Conservation (phyloP, 1,140 invertebrate genomes). For the Cotesia glomerata region DNA sequence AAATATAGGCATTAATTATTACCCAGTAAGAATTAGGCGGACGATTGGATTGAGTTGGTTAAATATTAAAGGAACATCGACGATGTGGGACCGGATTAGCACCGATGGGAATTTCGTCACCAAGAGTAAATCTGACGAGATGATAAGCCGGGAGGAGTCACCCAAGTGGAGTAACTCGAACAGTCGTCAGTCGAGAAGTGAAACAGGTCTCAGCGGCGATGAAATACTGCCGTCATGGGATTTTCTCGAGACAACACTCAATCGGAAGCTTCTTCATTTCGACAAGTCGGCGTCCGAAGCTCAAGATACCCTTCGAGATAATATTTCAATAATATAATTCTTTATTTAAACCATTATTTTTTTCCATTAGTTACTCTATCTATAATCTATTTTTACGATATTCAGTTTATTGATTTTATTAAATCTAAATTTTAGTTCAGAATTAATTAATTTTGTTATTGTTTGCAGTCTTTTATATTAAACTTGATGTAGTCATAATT, state of each 20-base stretch:
- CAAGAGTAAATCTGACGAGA: slow-evolving; percentile 41
- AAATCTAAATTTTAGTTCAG: too few species aligned
- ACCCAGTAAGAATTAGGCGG: background rate
- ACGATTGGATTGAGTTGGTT: slow-evolving; percentile 25
- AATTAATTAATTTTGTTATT: too few species aligned
- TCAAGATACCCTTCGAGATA: background rate
- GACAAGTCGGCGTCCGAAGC: slow-evolving; percentile 14
- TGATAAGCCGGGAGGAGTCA: slow-evolving; percentile 45
- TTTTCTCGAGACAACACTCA: slow-evolving; percentile 42
- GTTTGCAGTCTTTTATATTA: too few species aligned
- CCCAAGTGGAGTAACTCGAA: slow-evolving; percentile 43
- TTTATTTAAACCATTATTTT: background rate
- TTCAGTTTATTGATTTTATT: too few species aligned
- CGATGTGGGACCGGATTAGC: slow-evolving; percentile 40
- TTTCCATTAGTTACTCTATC: background rate
- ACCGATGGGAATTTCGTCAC: slow-evolving; percentile 35
- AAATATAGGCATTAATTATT: background rate
- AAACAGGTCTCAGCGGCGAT: slow-evolving; percentile 30
- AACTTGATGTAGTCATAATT: too few species aligned
- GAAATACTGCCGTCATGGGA: slow-evolving; percentile 48
- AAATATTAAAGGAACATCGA: slow-evolving; percentile 26
- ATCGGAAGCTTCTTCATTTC: slow-evolving; percentile 44
- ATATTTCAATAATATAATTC: background rate
- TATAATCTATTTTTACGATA: too few species aligned
- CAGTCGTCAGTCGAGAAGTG: slow-evolving; percentile 29